Percentiles rank a stretch among this genome's conserved stretches.
Evolutionary conservation across 2,888 invertebrate species (phyloP).

Genomic region (Lysandra bellargus): DNA sequence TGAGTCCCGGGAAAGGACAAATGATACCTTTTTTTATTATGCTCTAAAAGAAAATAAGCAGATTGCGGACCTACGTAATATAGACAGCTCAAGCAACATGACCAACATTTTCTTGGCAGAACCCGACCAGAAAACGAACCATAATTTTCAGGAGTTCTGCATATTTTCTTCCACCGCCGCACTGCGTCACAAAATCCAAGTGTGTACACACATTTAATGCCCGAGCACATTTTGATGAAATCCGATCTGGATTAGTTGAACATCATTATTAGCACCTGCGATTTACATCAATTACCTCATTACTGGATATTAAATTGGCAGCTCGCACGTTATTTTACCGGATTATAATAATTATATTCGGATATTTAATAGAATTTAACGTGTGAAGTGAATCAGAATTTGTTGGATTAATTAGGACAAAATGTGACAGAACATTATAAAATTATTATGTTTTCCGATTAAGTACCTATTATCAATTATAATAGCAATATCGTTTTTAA

Average conservation of each 20-base stretch:
- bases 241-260: constrained; percentile 11
- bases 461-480: too few species aligned
- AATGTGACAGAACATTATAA: neutral
- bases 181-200: neutral
- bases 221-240: constrained; percentile 14
- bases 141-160: too few species aligned
- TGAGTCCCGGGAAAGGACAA: too few species aligned
- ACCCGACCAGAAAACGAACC: too few species aligned
- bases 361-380: neutral
- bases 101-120: too few species aligned
- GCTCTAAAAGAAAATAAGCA: too few species aligned
- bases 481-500: too few species aligned
- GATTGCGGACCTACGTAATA: too few species aligned
- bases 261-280: constrained; percentile 23
- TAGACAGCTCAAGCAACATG: too few species aligned
- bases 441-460: too few species aligned
- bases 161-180: too few species aligned
- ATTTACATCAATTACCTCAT: constrained; percentile 13
- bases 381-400: neutral
- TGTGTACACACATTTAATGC: neutral
- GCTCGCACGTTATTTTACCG: neutral
- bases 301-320: neutral
- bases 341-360: neutral
- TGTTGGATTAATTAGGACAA: neutral
- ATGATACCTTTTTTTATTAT: too few species aligned